Evolutionary conservation across 2,113 vertebrate species (phyloP), one percentile per base, ranked within the genome.

Genomic region (Rostratula benghalensis): DNA sequence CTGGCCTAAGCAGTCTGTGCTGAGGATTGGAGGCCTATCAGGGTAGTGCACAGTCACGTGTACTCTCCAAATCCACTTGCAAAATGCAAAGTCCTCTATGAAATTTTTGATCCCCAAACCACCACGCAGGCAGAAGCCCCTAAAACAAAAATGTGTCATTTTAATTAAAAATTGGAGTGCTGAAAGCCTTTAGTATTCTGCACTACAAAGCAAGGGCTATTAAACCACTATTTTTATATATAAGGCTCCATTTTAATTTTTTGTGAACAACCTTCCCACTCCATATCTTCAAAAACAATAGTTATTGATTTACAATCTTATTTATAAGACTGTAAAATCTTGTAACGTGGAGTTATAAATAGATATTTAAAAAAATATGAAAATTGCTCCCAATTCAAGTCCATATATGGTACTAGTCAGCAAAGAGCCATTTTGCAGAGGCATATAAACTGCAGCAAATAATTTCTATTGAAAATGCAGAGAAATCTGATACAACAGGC

Each of bases 401-500:
- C 89, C 88, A 56, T 94, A 96, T 96, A 96, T 87, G 94, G 96
- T 13, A 5, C 37, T 65, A 87, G 89, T 65, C 76, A 92, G 73
- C 77, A 73, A 39, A 94, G 92, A 92, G 33, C 54, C 83, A 76
- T 83, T 63, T 74, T 86, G 83, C 80, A 91, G 79, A 70, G 92
- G 39, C 53, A 37, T 59, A 76, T 63, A 59, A 94, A 53, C 11
- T 63, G 63, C 46, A 92, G 69, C 61, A 95, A 85, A 91, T 73
- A 86, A 91, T 91, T 95, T 85, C 70, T 41, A 39, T 97, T 94
- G 90, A 81, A 97, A 96, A 94, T 71, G 48, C 23, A 73, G 79
- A 94, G 84, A 94, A 88, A 80, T 84, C 54, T 67, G 50, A 94
- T 89, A 73, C 12, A 81, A 4, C 35, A 6, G 89, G 54, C 67